Evolutionary conservation across 2,113 vertebrate genomes (phyloP), one percentile per base, ranked within the genome.

Genomic region (Otus sunia): DNA sequence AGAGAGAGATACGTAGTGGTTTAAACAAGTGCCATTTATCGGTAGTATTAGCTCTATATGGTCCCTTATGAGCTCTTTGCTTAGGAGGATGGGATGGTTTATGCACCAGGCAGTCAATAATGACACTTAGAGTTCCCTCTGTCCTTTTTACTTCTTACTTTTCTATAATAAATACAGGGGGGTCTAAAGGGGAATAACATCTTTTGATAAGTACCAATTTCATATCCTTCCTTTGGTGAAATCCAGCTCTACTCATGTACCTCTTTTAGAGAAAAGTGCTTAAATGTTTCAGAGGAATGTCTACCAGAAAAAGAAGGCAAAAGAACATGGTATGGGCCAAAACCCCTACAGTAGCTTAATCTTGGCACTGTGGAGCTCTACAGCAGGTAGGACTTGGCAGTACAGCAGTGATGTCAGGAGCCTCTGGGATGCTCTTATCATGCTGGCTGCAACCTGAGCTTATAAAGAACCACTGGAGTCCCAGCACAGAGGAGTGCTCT

Each of bases 401-500:
- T 10, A 27, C 37, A 84, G 21, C 12, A 66, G 10, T 36, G 23
- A 50, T 62, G 36, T 74, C 53, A 60, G 43, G 21, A 79, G 7
- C 25, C 20, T 67, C 6, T 7, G 26, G 29, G 47, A 47, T 50
- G 41, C 15, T 81, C 27, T 53, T 25, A 25, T 1, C 1, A 0
- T 30, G 10, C 32, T 4, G 2, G 41, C 55, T 86, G 68, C 41
- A 86, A 45, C 15, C 20, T 53, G 36, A 76, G 5, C 3, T 74
- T 15, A 23, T 55, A 30, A 56, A 68, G 66, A 64, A 12, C 49
- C 43, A 23, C 49, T 75, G 56, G 39, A 88, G 11, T 7, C 22
- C 14, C 2, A 2, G 43, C 0, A 0, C 6, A 22, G 55, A 15
- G 25, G 11, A 14, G 5, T 49, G 22, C 19, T 59, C 37, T 80